A percentile compares a stretch with the other conserved stretches of the same genome.
Evolutionary conservation across 2,113 vertebrate species (phyloP).

Genomic region (Nothobranchius furzeri): DNA sequence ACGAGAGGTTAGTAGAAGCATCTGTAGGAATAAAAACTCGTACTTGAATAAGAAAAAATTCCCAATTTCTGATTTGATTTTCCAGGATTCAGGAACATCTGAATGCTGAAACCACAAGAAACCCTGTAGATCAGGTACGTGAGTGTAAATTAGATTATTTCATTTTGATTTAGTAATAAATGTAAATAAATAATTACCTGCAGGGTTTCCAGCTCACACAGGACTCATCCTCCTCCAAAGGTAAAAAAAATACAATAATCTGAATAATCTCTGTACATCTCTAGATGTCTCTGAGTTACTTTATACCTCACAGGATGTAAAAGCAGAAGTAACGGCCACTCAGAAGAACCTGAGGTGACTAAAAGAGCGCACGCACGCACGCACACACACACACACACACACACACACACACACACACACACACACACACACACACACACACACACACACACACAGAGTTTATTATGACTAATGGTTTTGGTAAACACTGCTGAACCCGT

Average conservation of each 20-base stretch:
- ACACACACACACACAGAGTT: slow-evolving; percentile 20
- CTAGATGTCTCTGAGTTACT: background rate
- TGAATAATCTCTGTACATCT: background rate
- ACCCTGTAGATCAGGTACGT: slow-evolving; percentile 45
- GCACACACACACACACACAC: slow-evolving; percentile 22
- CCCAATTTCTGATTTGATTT: slow-evolving; percentile 5
- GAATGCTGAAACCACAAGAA: slow-evolving; percentile 27
- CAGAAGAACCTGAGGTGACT: slow-evolving; percentile 61
- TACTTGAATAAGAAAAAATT: slow-evolving; percentile 8
- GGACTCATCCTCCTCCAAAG: slow-evolving; percentile 46
- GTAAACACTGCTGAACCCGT: slow-evolving; percentile 16
- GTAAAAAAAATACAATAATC: slow-evolving; percentile 27
- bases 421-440: slow-evolving; percentile 19
- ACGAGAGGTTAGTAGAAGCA: slow-evolving; percentile 28
- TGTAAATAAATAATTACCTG: background rate
- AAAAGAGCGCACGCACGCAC: slow-evolving; percentile 18
- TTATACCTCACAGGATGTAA: slow-evolving; percentile 46
- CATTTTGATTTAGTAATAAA: slow-evolving; percentile 2
- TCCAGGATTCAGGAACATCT: slow-evolving; percentile 41
- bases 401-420: slow-evolving; percentile 15
- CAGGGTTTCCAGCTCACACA: slow-evolving; percentile 27
- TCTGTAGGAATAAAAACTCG: background rate
- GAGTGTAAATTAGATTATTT: background rate
- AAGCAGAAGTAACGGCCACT: slow-evolving; percentile 56
- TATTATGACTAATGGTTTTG: slow-evolving; percentile 3